Evolutionary conservation across 2,797 vertebrate genomes (phyloP).

Genomic region (Rhabdomys pumilio): DNA sequence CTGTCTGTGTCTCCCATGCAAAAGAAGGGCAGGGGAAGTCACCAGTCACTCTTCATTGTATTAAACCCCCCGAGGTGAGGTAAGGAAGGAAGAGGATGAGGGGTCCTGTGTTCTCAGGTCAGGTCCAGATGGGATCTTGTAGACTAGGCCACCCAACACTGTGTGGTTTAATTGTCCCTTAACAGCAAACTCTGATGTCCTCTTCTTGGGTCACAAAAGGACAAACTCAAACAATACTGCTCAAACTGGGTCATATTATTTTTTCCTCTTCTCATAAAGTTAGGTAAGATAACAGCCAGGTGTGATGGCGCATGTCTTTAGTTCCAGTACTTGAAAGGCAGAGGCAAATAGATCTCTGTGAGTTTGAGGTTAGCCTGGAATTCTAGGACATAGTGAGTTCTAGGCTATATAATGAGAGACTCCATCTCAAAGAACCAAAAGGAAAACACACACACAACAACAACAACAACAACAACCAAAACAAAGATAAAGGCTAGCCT

Average conservation of each 20-base stretch:
- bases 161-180: not conserved
- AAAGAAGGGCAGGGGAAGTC: too few relatives aligned
- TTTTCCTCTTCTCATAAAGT: not conserved
- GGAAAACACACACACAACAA: not conserved
- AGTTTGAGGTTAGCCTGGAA: not conserved
- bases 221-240: not conserved
- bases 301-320: not conserved
- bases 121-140: not conserved
- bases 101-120: not conserved
- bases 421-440: not conserved
- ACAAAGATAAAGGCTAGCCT: slow-evolving; percentile 1
- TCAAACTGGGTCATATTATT: slow-evolving; percentile 3
- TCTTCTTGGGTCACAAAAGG: not conserved
- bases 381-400: not conserved
- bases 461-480: not conserved
- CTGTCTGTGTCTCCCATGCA: not conserved
- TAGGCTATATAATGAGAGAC: not conserved
- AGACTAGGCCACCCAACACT: not conserved
- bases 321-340: not conserved
- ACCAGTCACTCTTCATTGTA: rapidly evolving
- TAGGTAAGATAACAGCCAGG: not conserved
- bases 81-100: too few relatives aligned
- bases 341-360: not conserved
- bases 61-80: not conserved
- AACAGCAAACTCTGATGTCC: not conserved